These are phyloP conservation scores for Corythornis vintsioides DNA, from an alignment of 2,113 vertebrate species.

Conservation along the genomic window DNA sequence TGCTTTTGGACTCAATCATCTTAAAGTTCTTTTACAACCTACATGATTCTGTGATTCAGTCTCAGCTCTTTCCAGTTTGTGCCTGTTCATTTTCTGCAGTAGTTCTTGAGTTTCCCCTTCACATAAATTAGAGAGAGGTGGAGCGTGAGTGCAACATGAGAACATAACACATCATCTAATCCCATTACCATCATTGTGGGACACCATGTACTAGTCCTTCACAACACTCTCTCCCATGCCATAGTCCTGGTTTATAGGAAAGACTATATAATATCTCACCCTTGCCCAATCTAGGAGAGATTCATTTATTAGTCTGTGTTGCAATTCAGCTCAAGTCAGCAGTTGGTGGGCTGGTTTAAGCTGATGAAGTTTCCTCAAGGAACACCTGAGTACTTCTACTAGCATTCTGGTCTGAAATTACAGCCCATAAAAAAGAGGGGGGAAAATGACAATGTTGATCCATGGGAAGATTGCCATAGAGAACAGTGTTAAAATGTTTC, in stretches of 20 bases:
- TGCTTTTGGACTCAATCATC: not conserved
- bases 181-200: accelerated
- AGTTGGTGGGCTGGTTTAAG: not conserved
- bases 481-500: not conserved
- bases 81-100: not conserved
- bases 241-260: not conserved
- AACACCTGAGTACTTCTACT: not conserved
- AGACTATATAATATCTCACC: not conserved
- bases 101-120: not conserved
- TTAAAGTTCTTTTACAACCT: not conserved
- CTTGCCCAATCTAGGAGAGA: not conserved
- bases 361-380: not conserved
- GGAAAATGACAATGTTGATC: not conserved
- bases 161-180: not conserved
- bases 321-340: not conserved
- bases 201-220: not conserved
- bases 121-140: not conserved
- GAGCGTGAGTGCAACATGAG: not conserved
- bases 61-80: not conserved
- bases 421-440: not conserved
- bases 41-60: not conserved
- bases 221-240: not conserved
- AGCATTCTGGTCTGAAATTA: not conserved
- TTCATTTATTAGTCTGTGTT: not conserved
- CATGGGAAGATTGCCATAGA: not conserved